Percentiles rank a stretch among this genome's conserved stretches.
Conservation (phyloP, 2,888 invertebrate genomes). For the Aleiodes alternator region DNA sequence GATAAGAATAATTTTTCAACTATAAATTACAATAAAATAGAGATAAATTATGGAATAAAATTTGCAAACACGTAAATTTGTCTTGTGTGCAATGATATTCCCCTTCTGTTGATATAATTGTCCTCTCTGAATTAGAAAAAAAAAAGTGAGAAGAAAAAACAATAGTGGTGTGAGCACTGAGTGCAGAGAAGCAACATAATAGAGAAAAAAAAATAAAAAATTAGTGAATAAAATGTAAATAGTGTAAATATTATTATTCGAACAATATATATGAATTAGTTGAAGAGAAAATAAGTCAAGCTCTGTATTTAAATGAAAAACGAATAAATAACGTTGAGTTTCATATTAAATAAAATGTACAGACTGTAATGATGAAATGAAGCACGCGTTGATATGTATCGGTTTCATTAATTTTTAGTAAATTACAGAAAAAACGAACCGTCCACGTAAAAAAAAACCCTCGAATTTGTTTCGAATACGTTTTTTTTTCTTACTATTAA, state of each 20-base stretch:
- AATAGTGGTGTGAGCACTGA: slow-evolving; percentile 2
- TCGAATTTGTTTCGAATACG: neutral
- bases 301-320: slow-evolving; percentile 20
- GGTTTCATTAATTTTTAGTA: slow-evolving; percentile 7
- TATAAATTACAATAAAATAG: too few species aligned
- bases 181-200: neutral
- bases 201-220: neutral
- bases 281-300: slow-evolving; percentile 8
- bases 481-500: slow-evolving; percentile 4
- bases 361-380: slow-evolving; percentile 6
- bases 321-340: slow-evolving; percentile 6
- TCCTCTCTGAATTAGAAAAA: neutral
- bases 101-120: neutral
- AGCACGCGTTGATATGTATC: slow-evolving; percentile 6
- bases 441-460: slow-evolving; percentile 38
- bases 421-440: slow-evolving; percentile 45
- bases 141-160: slow-evolving; percentile 2
- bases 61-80: too few species aligned
- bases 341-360: slow-evolving; percentile 16
- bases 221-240: slow-evolving; percentile 11
- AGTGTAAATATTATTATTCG: slow-evolving; percentile 19
- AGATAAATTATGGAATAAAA: too few species aligned
- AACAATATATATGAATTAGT: slow-evolving; percentile 20
- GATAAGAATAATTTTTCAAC: too few species aligned
- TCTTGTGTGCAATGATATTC: too few species aligned